A percentile compares a stretch with the other conserved stretches of the same genome.
phyloP scores from a whole-genome alignment of 2,888 invertebrate species.

The Cryptus armator region DNA sequence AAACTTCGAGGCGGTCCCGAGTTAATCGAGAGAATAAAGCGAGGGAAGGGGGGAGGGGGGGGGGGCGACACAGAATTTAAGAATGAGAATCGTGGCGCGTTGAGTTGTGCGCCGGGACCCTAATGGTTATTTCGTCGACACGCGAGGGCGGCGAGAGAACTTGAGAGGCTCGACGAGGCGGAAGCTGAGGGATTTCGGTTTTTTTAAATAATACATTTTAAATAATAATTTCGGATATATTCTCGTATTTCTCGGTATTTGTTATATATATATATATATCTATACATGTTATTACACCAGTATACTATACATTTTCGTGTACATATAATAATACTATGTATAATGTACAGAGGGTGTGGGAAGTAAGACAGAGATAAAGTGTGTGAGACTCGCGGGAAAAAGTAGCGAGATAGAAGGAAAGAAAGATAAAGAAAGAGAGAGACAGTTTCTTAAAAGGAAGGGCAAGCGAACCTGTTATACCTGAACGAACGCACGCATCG shows the following conservation, averaged over 20 bases:
- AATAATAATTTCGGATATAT: too few relatives aligned
- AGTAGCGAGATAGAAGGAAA: conserved; percentile 30
- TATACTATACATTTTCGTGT: conserved; percentile 29
- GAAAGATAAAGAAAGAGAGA: conserved; percentile 43
- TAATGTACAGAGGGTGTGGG: conserved; percentile 31
- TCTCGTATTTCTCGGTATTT: too few relatives aligned
- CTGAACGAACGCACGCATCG: conserved; percentile 79
- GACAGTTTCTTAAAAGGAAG: conserved; percentile 78
- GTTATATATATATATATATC: too few relatives aligned
- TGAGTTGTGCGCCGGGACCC: conserved; percentile 69
- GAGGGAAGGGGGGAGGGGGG: neutral
- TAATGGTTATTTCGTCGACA: conserved; percentile 71
- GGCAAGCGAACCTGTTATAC: conserved; percentile 81
- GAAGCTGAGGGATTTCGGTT: conserved; percentile 34
- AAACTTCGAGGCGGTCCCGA: conserved; percentile 58
- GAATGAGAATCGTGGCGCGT: conserved; percentile 53
- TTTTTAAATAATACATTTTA: neutral
- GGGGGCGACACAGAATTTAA: conserved; percentile 18
- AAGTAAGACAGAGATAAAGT: conserved; percentile 43
- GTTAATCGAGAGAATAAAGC: conserved; percentile 7
- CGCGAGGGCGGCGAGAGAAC: conserved; percentile 67
- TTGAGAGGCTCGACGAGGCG: conserved; percentile 53
- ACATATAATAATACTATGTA: conserved; percentile 18
- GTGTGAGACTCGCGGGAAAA: conserved; percentile 55
- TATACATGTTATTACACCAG: too few relatives aligned